Evolutionary conservation across 2,888 invertebrate species (phyloP).

Genomic region (Heliconius charithonia): DNA sequence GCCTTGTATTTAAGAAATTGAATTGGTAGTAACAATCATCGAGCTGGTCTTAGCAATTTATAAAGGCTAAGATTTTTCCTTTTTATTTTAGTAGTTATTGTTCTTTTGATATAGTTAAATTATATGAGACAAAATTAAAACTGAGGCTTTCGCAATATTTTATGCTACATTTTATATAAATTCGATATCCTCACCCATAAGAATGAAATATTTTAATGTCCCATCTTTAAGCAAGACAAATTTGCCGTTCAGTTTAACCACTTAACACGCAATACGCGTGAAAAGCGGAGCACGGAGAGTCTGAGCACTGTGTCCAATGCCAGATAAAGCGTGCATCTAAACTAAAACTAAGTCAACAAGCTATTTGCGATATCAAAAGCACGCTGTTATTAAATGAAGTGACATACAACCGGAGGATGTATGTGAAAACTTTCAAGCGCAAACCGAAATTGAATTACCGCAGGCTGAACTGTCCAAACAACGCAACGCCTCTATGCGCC

Average conservation of each 20-base stretch:
- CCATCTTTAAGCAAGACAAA: background rate
- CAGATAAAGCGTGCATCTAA: background rate
- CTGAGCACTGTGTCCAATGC: background rate
- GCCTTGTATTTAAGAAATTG: too few species aligned
- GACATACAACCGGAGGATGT: constrained; percentile 20
- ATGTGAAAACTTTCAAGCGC: constrained; percentile 38
- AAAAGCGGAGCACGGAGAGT: background rate
- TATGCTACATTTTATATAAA: too few species aligned
- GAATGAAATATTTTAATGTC: too few species aligned
- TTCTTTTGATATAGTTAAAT: too few species aligned
- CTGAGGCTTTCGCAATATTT: too few species aligned
- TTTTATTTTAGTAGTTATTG: too few species aligned
- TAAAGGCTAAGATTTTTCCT: too few species aligned
- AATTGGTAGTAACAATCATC: too few species aligned
- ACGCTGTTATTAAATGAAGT: constrained; percentile 13
- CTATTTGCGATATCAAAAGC: constrained; percentile 6
- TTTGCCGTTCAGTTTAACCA: background rate
- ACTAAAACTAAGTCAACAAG: background rate
- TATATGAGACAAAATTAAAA: too few species aligned
- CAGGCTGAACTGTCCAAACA: constrained; percentile 43
- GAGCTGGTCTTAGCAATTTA: too few species aligned
- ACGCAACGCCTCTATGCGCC: constrained; percentile 33
- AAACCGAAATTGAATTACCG: constrained; percentile 44
- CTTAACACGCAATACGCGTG: too few species aligned
- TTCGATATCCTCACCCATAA: too few species aligned